Evolutionary conservation across 92 coral and sea anemone genomes (phyloP).

Genomic region (Zoanthus sansibaricus): DNA sequence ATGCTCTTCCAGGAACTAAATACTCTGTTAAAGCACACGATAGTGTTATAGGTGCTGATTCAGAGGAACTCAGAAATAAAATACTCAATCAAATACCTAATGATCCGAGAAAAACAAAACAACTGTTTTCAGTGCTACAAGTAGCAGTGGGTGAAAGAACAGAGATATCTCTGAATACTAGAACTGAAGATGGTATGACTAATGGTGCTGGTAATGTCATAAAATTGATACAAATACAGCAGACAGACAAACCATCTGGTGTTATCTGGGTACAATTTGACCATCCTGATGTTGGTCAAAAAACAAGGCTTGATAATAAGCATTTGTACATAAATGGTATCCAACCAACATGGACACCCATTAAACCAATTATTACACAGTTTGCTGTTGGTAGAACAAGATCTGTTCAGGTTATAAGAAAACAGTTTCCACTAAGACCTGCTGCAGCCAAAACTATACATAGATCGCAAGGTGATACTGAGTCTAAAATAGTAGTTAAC

Average conservation of each 20-base stretch:
- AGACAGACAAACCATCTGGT: too few species aligned
- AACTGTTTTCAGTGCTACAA: conserved; percentile 1
- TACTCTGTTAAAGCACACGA: not conserved
- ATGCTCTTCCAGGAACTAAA: not conserved
- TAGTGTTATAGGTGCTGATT: not conserved
- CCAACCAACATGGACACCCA: too few species aligned
- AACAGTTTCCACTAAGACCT: not conserved
- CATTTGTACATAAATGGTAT: too few species aligned
- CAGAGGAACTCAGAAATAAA: conserved; percentile 4
- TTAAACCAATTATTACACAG: not conserved
- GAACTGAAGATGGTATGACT: too few species aligned
- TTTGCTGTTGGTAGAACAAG: not conserved
- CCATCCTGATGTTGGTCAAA: too few species aligned
- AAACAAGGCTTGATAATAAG: too few species aligned
- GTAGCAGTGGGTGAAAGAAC: not conserved
- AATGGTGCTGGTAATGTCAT: too few species aligned
- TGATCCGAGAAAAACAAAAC: not conserved
- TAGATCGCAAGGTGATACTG: not conserved
- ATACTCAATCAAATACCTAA: not conserved
- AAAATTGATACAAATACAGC: too few species aligned
- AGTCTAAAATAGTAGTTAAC: not conserved
- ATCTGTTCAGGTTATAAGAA: not conserved
- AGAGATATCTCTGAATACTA: too few species aligned
- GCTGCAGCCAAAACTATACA: too few species aligned
- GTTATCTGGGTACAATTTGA: too few species aligned